Evolutionary conservation across 2,888 invertebrate species (phyloP).

Genomic region (Apoda limacodes): DNA sequence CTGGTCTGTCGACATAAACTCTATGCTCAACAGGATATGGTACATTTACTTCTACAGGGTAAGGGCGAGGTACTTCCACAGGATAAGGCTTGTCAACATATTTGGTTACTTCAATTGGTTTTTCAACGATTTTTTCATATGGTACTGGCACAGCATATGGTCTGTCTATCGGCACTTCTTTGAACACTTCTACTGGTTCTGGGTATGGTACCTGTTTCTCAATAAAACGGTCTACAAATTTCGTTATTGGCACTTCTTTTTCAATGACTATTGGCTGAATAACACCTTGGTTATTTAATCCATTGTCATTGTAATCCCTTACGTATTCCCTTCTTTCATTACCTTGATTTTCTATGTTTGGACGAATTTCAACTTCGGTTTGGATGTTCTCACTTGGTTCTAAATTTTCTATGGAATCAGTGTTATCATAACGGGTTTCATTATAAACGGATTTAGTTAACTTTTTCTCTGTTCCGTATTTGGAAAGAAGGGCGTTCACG

Average conservation of each 20-base stretch:
- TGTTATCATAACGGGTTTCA: conserved; percentile 23
- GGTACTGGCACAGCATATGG: conserved; percentile 52
- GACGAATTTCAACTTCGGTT: conserved; percentile 36
- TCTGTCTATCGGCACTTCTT: conserved; percentile 48
- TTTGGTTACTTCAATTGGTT: conserved; percentile 59
- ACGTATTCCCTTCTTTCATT: conserved; percentile 34
- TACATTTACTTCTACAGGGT: conserved; percentile 65
- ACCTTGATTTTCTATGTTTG: conserved; percentile 29
- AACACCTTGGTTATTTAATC: conserved; percentile 37
- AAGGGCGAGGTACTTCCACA: conserved; percentile 60
- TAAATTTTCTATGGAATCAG: conserved; percentile 34
- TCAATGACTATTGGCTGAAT: conserved; percentile 59
- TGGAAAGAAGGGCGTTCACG: conserved; percentile 34
- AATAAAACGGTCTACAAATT: conserved; percentile 51
- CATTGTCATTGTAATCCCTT: conserved; percentile 30
- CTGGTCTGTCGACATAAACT: conserved; percentile 61
- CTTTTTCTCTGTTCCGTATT: conserved; percentile 41
- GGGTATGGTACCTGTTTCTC: conserved; percentile 57
- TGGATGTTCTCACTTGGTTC: conserved; percentile 45
- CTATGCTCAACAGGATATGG: conserved; percentile 62
- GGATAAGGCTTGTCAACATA: conserved; percentile 72
- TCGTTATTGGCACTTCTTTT: conserved; percentile 56
- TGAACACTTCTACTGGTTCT: conserved; percentile 41
- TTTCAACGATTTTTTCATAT: conserved; percentile 66
- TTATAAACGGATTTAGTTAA: conserved; percentile 32